Base-by-base conservation (phyloP, 2,888 invertebrate genomes). In the Pristionchus entomophagus region DNA sequence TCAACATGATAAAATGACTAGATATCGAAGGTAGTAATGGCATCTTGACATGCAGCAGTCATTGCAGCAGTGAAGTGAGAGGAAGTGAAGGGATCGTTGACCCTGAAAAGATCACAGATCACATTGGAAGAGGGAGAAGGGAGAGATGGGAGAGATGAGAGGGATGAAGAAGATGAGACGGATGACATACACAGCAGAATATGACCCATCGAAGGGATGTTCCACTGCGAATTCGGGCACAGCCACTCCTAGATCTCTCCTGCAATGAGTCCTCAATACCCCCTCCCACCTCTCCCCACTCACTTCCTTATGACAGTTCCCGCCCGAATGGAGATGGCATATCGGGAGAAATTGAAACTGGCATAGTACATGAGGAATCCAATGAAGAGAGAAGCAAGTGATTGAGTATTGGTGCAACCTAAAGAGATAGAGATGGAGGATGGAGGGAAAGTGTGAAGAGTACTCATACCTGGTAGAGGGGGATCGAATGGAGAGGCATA, bases 291-390 rank as follows among this genome's bases (percentile, higher is more conserved):
- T 59, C n/a, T 51, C 51, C 17, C 51, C n/a, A 81, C 65, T 22
- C 26, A 84, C 83, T 65, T 62, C 14, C 32, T 38, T 17, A 65
- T 38, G 10, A 84, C 62, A 65, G 49, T n/a, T 49, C 84, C 84
- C 10, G 26, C 26, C 38, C 84, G 32, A 22, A 84, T 53, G 5
- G 73, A 84, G 22, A 84, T 84, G n/a, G 73, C 69, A 38, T 84
- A 73, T 73, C 56, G 49, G 26, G 29, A n/a, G 53, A 53, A 84
- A 17, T 69, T 73, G 73, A 84, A 84, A 19, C 51, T 38, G 8
- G 83, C 62, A 26, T 84, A 84, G 29, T 84, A 84, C 83, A 84
- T 62, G 41, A 84, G 56, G 49, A 84, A 84, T 62, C 65, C 83
- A 26, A 84, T 53, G 35, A 84, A 32, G 26, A 84, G 65, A 29